phyloP scores from a whole-genome alignment of 2,113 vertebrate species.

The Ia io region DNA sequence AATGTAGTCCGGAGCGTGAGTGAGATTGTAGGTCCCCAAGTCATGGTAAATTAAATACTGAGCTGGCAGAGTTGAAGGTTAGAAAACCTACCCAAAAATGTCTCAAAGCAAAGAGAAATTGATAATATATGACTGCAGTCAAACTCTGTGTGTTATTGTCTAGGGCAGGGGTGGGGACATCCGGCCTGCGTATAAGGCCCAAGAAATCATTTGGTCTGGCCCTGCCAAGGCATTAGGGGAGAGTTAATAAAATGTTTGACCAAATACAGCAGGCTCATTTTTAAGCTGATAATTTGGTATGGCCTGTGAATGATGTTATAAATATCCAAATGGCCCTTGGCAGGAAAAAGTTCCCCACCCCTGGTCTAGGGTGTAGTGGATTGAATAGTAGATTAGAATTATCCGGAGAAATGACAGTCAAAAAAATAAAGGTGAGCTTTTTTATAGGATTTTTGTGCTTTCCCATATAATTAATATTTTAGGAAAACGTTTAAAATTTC shows the following conservation, averaged over 20 bases:
- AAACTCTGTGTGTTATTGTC: background rate
- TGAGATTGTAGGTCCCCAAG: background rate
- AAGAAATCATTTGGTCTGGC: no score
- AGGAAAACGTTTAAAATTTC: background rate
- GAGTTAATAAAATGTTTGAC: no score
- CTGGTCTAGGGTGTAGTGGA: no score
- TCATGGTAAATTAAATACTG: background rate
- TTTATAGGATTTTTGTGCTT: background rate
- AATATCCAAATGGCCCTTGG: no score
- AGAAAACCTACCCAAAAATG: background rate
- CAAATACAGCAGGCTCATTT: no score
- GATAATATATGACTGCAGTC: background rate
- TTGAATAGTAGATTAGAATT: background rate
- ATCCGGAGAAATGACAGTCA: background rate
- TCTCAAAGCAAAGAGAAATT: background rate
- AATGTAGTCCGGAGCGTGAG: background rate
- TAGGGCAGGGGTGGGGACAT: no score
- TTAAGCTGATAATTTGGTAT: no score
- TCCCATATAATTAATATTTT: background rate
- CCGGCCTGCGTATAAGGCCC: no score
- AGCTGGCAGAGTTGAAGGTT: background rate
- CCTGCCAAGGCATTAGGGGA: no score
- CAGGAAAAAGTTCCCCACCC: no score
- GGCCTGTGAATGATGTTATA: no score
- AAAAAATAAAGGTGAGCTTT: background rate